These are phyloP conservation scores for Leptestheria dahalacensis DNA, from an alignment of 1,140 invertebrate genomes.

Conservation along the genomic window DNA sequence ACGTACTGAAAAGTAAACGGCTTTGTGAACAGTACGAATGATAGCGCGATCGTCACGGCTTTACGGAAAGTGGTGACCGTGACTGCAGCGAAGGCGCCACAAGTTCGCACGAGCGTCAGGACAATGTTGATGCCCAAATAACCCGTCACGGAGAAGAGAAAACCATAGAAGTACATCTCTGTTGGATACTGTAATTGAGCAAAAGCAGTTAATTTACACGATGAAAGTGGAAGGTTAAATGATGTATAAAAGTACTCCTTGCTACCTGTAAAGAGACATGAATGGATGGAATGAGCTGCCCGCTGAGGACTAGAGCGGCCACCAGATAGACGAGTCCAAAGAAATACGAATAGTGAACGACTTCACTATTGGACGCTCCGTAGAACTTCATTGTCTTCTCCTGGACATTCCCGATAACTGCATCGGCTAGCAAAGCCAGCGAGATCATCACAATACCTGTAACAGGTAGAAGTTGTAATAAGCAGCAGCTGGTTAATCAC, in stretches of 20 bases:
- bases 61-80: constrained; percentile 66
- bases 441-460: constrained; percentile 68
- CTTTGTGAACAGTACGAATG: constrained; percentile 85
- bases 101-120: constrained; percentile 64
- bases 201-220: neutral
- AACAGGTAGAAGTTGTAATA: constrained; percentile 20
- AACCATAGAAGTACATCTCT: constrained; percentile 67
- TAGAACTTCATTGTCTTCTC: constrained; percentile 81
- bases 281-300: constrained; percentile 57
- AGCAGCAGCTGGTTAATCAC: too few species aligned
- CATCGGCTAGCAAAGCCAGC: constrained; percentile 77
- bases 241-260: too few species aligned
- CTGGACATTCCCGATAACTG: constrained; percentile 88
- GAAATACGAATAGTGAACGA: constrained; percentile 84
- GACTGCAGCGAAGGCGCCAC: constrained; percentile 78
- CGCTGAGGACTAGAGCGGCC: constrained; percentile 51
- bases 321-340: constrained; percentile 76
- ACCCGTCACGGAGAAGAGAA: constrained; percentile 72
- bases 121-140: constrained; percentile 88
- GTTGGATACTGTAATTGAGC: constrained; percentile 38
- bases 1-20: constrained; percentile 86
- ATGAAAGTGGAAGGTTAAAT: too few species aligned
- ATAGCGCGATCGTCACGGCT: constrained; percentile 78
- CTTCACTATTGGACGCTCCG: constrained; percentile 70
- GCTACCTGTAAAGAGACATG: constrained; percentile 64